Evolutionary conservation across 2,888 invertebrate genomes (phyloP).

Genomic region (Drosophila atripex): DNA sequence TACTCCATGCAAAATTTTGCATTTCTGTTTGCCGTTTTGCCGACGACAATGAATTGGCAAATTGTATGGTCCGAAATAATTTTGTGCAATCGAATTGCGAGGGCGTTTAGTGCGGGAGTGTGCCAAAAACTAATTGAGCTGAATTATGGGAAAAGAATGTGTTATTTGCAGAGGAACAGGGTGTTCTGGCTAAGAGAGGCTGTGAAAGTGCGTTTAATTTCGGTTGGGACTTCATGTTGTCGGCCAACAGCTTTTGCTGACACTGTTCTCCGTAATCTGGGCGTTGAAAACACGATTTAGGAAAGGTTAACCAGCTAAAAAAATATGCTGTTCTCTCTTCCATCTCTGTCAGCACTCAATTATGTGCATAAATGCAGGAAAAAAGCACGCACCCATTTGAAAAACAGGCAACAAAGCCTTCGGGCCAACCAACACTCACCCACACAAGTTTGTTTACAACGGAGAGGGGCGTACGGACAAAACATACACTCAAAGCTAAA

Average conservation of each 20-base stretch:
- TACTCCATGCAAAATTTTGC: conserved; percentile 12
- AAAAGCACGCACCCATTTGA: conserved; percentile 16
- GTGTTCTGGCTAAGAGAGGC: not conserved
- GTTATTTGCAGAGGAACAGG: conserved; percentile 7
- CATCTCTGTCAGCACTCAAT: conserved; percentile 57
- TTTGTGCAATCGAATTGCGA: conserved; percentile 16
- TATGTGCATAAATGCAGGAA: conserved; percentile 67
- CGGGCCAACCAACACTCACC: conserved; percentile 21
- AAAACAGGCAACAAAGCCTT: conserved; percentile 40
- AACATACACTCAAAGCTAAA: conserved; percentile 36
- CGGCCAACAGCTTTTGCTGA: not conserved
- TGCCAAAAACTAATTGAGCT: conserved; percentile 46
- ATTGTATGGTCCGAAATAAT: conserved; percentile 33
- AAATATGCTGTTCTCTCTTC: conserved; percentile 17
- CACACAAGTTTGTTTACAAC: conserved; percentile 3
- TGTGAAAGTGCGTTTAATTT: not conserved
- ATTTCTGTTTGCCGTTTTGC: conserved; percentile 16
- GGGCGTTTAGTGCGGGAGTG: conserved; percentile 8
- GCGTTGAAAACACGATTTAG: not conserved
- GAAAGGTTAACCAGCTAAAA: conserved; percentile 1
- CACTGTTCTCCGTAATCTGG: not conserved
- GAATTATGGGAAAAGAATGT: conserved; percentile 41
- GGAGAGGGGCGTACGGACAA: conserved; percentile 1
- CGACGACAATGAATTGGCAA: conserved; percentile 46
- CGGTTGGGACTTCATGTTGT: not conserved